Evolutionary conservation across 2,113 vertebrate genomes (phyloP), one percentile per base, ranked within the genome.

Genomic region (Actenoides hombroni): DNA sequence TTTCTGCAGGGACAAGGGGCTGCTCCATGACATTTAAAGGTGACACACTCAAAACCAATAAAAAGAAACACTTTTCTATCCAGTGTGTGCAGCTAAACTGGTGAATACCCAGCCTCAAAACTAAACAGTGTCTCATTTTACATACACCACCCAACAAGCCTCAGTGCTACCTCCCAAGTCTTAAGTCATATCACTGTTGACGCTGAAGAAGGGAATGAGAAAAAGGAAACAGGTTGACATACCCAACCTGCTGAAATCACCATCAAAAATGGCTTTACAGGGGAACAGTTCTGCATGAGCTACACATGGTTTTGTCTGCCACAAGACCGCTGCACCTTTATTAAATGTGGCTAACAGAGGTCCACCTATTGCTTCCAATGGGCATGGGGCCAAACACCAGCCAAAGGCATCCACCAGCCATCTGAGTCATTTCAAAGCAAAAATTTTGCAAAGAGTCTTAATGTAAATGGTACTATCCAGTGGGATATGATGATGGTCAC

Each of bases 161-260:
- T 68, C 86, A 51, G 75, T 9, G 68, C 94, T 92, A 19, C 93
- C 85, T 96, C 95, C 92, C 79, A 94, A 95, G 73, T 28, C 88
- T 94, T 54, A 94, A 96, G 83, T 96, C 92, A 94, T 86, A 93
- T 96, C 90, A 51, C 83, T 96, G 90, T 90, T 93, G 93, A 92
- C 2, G 33, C 90, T 73, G 92, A 68, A 86, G 88, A 95, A 93
- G 83, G 73, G 86, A 96, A 88, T 92, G 90, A 97, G 90, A 90
- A 92, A 93, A 92, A 96, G 94, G 92, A 96, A 95, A 94, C 51
- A 91, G 92, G 80, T 92, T 96, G 92, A 96, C 86, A 86, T 93
- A 48, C 74, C 92, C 11, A 23, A 64, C 39, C 51, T 2, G 0
- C 86, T 93, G 94, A 96, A 96, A 90, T 88, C 85, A 59, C 70